phyloP scores from a whole-genome alignment of 2,888 invertebrate genomes.

The Noctua janthina region DNA sequence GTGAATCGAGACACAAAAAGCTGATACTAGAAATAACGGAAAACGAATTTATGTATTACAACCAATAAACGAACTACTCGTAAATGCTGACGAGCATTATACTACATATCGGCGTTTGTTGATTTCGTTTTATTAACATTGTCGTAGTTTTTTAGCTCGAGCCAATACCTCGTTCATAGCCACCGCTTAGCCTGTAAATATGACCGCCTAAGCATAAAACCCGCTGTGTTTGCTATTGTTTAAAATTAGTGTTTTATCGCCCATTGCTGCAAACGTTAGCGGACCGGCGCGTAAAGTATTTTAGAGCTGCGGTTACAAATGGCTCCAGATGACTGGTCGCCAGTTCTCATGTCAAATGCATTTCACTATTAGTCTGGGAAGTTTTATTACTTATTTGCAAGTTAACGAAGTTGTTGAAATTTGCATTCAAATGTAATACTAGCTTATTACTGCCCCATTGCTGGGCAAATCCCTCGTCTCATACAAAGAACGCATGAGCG shows the following conservation, averaged over 20 bases:
- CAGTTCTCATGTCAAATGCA: conserved; percentile 14
- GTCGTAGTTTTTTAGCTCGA: conserved; percentile 1
- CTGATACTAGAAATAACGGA: background rate
- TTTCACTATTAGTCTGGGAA: background rate
- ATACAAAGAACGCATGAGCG: background rate
- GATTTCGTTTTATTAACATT: conserved; percentile 3
- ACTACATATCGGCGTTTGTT: background rate
- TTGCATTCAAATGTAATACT: background rate
- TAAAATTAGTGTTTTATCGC: conserved; percentile 55
- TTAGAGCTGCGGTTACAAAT: conserved; percentile 23
- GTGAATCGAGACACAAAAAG: background rate
- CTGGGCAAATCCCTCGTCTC: background rate
- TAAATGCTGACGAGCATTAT: background rate
- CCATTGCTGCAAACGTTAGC: conserved; percentile 31
- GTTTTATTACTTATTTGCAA: background rate
- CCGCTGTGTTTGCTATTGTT: conserved; percentile 45
- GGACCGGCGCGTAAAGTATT: conserved; percentile 30
- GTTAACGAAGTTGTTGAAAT: background rate
- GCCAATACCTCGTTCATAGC: conserved; percentile 17
- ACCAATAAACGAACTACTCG: background rate
- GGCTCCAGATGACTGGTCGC: conserved; percentile 14
- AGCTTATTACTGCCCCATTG: background rate
- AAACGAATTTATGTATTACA: background rate
- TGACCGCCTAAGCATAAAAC: conserved; percentile 13
- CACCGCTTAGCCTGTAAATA: conserved; percentile 17